Evolutionary conservation across 2,113 vertebrate species (phyloP).

Genomic region (Cyanistes caeruleus): DNA sequence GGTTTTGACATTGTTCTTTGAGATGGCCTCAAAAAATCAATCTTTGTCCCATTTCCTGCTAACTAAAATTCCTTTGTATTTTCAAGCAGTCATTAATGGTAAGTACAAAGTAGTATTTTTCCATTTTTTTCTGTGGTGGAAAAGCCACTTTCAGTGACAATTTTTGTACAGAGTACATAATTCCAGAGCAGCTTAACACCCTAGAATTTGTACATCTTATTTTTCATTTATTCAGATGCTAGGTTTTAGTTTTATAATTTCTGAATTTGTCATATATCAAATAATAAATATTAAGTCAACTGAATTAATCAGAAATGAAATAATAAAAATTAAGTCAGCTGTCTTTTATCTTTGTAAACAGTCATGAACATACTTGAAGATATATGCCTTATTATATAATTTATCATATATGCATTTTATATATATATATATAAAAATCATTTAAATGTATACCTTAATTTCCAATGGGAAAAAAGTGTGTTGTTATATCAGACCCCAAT

Average conservation of each 20-base stretch:
- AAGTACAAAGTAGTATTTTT: not conserved
- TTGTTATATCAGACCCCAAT: not conserved
- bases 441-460: not conserved
- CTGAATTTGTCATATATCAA: not conserved
- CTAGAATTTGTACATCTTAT: not conserved
- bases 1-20: not conserved
- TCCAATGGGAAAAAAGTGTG: not conserved
- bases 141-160: not conserved
- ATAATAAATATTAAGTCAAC: not conserved
- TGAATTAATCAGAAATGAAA: not conserved
- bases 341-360: not conserved
- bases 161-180: not conserved
- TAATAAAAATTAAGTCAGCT: not conserved
- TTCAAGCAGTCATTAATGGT: not conserved
- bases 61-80: not conserved
- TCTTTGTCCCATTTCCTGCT: not conserved
- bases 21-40: not conserved
- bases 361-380: not conserved
- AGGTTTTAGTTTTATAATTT: not conserved
- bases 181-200: not conserved
- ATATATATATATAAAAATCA: too few species aligned
- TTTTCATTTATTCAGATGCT: not conserved
- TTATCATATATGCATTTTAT: not conserved
- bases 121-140: accelerated
- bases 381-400: not conserved